Evolutionary conservation across 2,113 vertebrate species (phyloP), one percentile per base, ranked within the genome.

Genomic region (Marmota monax): DNA sequence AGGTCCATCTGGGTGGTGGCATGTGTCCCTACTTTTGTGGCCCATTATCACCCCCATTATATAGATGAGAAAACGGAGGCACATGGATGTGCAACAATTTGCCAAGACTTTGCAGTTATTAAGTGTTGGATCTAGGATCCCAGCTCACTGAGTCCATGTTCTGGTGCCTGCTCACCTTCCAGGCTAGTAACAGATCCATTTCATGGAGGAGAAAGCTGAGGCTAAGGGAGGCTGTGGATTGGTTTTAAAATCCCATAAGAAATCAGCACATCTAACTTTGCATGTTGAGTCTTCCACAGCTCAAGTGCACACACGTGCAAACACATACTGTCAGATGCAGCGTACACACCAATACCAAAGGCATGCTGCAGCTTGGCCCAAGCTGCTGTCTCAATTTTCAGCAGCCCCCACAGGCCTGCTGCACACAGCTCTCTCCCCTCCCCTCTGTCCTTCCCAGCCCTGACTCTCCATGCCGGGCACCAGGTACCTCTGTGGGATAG

Each of bases 401-500:
- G 32, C 9, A 14, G 10, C 10, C 16, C 63, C 48, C 42, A 63
- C 23, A 3, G 13, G 48, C 77, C 74, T 23, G n/a, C 37, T 7
- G 74, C 72, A 39, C n/a, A 51, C 6, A 25, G 42, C 16, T 70
- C 94, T 58, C 23, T 17, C 25, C 12, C 70, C 34, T 22, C 42
- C 89, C 65, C 74, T 82, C 77, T 29, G 65, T 32, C 23, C 20
- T 51, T 32, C 61, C 74, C 14, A 51, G 45, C 73, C 8, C n/a
- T 17, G 32, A 42, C 45, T 88, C 90, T 97, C 90, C 18, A 0
- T 2, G 11, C 12, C 37, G 13, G 56, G 20, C 4, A 27, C 34
- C 91, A 53, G 42, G 82, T 96, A 99, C 99, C 99, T 97, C 89
- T 98, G 13, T 85, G 48, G 76, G 96, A 98, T 61, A 99, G 91